These are phyloP conservation scores for Conger conger DNA, from an alignment of 2,113 vertebrate species.

Conservation along the genomic window DNA sequence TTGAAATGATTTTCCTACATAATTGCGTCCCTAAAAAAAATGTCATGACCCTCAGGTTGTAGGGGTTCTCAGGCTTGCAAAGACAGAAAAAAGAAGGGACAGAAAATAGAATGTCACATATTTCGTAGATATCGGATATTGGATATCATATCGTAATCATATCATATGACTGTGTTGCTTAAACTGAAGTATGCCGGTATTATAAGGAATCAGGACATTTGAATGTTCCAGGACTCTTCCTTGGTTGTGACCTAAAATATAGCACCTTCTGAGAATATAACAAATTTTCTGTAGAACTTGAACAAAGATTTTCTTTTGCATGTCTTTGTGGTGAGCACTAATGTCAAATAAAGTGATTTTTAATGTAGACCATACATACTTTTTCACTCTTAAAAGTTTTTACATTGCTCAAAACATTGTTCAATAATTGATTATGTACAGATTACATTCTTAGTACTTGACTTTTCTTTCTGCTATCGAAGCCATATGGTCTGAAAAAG, in stretches of 20 bases:
- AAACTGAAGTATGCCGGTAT: not conserved
- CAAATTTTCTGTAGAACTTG: not conserved
- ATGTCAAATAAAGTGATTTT: not conserved
- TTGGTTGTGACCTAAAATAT: not conserved
- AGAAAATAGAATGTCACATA: not conserved
- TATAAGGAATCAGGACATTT: not conserved
- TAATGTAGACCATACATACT: not conserved
- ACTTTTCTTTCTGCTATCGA: not conserved
- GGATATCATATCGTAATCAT: not conserved
- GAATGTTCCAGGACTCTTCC: not conserved
- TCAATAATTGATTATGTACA: not conserved
- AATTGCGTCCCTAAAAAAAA: not conserved
- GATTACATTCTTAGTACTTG: not conserved
- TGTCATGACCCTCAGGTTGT: no score
- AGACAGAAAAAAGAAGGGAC: not conserved
- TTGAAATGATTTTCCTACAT: not conserved
- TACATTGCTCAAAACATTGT: not conserved
- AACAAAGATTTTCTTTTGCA: not conserved
- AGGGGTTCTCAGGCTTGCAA: not conserved
- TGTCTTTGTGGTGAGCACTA: not conserved
- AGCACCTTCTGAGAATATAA: not conserved
- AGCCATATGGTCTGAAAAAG: not conserved
- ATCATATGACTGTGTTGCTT: not conserved
- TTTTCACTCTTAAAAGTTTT: not conserved
- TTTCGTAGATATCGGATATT: not conserved